Conservation (phyloP, 64 coral and sea anemone genomes). For the Porites lutea region DNA sequence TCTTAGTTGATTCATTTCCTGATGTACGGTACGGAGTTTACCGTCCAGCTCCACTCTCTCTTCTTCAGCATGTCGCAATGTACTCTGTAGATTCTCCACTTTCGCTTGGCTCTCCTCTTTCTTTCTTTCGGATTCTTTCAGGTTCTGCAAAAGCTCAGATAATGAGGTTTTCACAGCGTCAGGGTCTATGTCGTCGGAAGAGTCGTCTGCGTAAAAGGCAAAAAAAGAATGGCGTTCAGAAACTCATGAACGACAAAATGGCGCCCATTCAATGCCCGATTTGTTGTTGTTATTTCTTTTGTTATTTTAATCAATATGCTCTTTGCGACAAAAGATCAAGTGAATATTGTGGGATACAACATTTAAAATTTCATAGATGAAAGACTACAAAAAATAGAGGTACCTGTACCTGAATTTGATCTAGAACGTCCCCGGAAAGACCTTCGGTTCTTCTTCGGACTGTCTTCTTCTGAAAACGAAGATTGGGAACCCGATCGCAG, state of each 20-base stretch:
- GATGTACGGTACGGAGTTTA: slow-evolving; percentile 64
- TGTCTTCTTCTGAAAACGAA: slow-evolving; percentile 45
- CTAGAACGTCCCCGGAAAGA: slow-evolving; percentile 55
- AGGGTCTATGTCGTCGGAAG: slow-evolving; percentile 81
- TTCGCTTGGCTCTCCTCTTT: slow-evolving; percentile 70
- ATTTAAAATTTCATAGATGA: too few species aligned
- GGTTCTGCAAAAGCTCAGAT: slow-evolving; percentile 72
- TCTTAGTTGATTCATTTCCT: slow-evolving; percentile 70
- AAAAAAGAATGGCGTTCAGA: background rate
- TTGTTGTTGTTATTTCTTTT: too few species aligned
- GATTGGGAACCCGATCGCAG: slow-evolving; percentile 50
- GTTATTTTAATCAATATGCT: too few species aligned
- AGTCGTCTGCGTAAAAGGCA: slow-evolving; percentile 58
- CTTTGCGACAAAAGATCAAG: too few species aligned
- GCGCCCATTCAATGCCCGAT: too few species aligned
- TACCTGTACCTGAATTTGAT: slow-evolving; percentile 78
- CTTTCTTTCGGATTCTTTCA: slow-evolving; percentile 80
- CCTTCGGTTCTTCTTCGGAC: slow-evolving; percentile 72
- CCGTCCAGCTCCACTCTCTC: slow-evolving; percentile 46
- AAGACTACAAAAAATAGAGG: too few species aligned
- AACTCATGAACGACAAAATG: too few species aligned
- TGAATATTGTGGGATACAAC: too few species aligned
- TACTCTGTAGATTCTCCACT: slow-evolving; percentile 64
- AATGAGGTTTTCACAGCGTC: slow-evolving; percentile 75
- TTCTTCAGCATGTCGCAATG: slow-evolving; percentile 63